Base-by-base conservation (phyloP, 2,888 invertebrate species). In the Galerucella nymphaeae region DNA sequence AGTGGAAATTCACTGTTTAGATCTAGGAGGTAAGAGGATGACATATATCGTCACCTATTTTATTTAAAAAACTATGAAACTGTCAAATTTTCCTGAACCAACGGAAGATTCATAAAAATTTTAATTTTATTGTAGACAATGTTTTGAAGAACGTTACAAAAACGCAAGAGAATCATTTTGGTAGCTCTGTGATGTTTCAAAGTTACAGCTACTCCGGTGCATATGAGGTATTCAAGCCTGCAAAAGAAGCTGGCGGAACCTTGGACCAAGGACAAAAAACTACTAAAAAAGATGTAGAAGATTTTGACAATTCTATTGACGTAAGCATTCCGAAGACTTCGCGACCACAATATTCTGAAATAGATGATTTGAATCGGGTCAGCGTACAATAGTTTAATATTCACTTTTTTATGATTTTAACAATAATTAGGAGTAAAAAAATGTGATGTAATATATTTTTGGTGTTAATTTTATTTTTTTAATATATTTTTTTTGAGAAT, bases 1-100 rank as follows among this genome's bases (percentile, higher is more conserved):
- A 2, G 14, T n/a, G 16, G 66, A 68, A 13, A 62, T 74, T 55
- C 68, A 48, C n/a, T 74, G 74, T 61, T 48, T 71, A 13, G 71
- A 69, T 30, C 11, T 64, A 8, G 23, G 41, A 38, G 67, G 73
- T 73, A 70, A 18, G 23, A 5, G 16, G 18, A 55, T 18, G 11
- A 55, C 16, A 1, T 2, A 55, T 5, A 2, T 13, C 18, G 16
- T 55, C 10, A 16, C 1, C 16, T 2, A 1, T 53, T 53, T 53
- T 53, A 53, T 18, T 53, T 53, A 14, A 23, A 23, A 23, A 23
- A 23, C 14, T 53, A n/a, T 53, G 18, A 2, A 53, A 53, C 23
- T 23, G 23, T 23, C 23, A 23, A n/a, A 23, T 23, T 23, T 23
- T 23, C 23, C 4, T 23, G 23, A 3, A 23, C 23, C 2, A 16